Percentiles rank a stretch among this genome's conserved stretches.
Evolutionary conservation across 2,797 vertebrate species (phyloP).

Genomic region (Buphagus erythrorhynchus): DNA sequence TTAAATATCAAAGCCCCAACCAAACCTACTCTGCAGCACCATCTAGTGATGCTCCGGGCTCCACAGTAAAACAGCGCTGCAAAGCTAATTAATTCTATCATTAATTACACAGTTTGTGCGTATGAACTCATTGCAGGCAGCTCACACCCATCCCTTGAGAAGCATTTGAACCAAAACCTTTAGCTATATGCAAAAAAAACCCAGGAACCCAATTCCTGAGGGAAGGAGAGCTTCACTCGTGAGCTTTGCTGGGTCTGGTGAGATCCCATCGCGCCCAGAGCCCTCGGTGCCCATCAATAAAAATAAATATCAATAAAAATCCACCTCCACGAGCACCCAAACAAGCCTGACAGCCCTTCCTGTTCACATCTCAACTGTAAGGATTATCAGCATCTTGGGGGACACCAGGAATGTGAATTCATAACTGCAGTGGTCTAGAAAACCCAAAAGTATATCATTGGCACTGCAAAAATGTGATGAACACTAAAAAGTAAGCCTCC

Average conservation of each 20-base stretch:
- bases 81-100: neutral
- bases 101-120: neutral
- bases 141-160: neutral
- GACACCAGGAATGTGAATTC: neutral
- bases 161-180: neutral
- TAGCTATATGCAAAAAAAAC: neutral
- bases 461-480: neutral
- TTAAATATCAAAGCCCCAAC: neutral
- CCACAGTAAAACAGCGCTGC: neutral
- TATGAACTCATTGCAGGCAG: neutral
- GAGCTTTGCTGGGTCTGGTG: rapidly evolving
- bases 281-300: neutral
- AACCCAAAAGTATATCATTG: rapidly evolving
- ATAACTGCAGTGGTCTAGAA: rapidly evolving
- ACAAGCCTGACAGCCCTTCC: neutral
- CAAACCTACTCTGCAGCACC: constrained; percentile 15
- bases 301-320: no score
- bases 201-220: no score
- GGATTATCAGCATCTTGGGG: neutral
- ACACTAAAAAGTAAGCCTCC: neutral
- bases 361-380: neutral
- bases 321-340: neutral
- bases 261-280: neutral
- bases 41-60: neutral
- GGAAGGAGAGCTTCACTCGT: neutral